Evolutionary conservation across 2,888 invertebrate species (phyloP).

Genomic region (Netelia melanura): DNA sequence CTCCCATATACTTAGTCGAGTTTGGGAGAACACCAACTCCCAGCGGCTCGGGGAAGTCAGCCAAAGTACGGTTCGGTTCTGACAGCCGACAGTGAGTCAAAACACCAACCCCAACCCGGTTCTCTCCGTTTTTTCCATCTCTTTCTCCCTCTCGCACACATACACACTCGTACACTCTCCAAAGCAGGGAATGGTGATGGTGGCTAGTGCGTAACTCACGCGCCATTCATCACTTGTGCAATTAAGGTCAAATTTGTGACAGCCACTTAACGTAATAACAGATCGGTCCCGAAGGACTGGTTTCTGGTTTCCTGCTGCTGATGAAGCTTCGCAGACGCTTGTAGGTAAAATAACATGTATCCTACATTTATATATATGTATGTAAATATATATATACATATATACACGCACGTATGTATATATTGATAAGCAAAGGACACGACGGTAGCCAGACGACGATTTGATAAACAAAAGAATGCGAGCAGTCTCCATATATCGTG

Average conservation of each 20-base stretch:
- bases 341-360: slow-evolving; percentile 36
- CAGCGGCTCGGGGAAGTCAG: slow-evolving; percentile 3
- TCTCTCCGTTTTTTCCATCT: background rate
- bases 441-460: slow-evolving; percentile 57
- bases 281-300: slow-evolving; percentile 74
- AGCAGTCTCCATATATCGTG: slow-evolving; percentile 30
- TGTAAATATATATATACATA: background rate
- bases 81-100: slow-evolving; percentile 62
- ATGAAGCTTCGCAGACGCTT: slow-evolving; percentile 52
- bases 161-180: background rate
- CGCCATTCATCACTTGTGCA: slow-evolving; percentile 80
- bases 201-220: slow-evolving; percentile 67
- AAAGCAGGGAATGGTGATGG: slow-evolving; percentile 21
- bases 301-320: slow-evolving; percentile 71
- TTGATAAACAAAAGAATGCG: background rate
- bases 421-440: slow-evolving; percentile 10
- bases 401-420: background rate
- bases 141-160: background rate
- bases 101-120: slow-evolving; percentile 39
- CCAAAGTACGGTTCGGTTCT: slow-evolving; percentile 37
- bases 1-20: background rate
- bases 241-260: slow-evolving; percentile 82
- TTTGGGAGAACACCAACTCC: slow-evolving; percentile 12
- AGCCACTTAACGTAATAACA: slow-evolving; percentile 82
- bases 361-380: slow-evolving; percentile 8